These are phyloP conservation scores for Calliphora vomitoria DNA, from an alignment of 2,888 invertebrate genomes.

Conservation along the genomic window DNA sequence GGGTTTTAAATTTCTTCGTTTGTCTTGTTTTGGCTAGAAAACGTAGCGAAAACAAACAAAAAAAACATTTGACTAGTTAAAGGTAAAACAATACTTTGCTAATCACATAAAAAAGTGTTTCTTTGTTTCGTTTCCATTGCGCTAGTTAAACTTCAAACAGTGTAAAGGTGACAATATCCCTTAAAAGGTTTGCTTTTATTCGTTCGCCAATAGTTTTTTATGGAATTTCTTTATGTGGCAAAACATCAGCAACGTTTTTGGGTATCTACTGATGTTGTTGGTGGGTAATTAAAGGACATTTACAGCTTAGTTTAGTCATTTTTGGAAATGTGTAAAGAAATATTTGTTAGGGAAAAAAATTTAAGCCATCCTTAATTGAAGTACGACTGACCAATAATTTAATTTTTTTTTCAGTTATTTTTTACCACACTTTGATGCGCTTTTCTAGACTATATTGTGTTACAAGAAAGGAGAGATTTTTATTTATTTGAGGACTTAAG, in stretches of 20 bases:
- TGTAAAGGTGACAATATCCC: slow-evolving; percentile 68
- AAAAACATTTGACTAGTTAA: slow-evolving; percentile 44
- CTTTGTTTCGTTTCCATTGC: slow-evolving; percentile 43
- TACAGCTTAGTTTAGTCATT: slow-evolving; percentile 41
- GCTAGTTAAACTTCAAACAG: slow-evolving; percentile 66
- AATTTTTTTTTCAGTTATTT: slow-evolving; percentile 6
- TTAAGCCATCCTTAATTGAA: slow-evolving; percentile 39
- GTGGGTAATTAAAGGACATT: slow-evolving; percentile 66
- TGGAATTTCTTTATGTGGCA: slow-evolving; percentile 49
- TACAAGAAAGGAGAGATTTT: too few relatives aligned
- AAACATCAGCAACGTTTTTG: slow-evolving; percentile 44
- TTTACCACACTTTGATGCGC: too few relatives aligned
- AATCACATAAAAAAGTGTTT: slow-evolving; percentile 56
- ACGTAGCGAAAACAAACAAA: slow-evolving; percentile 1
- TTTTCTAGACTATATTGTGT: not conserved
- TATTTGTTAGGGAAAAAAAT: not conserved
- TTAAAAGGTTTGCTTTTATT: slow-evolving; percentile 56
- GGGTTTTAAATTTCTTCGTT: slow-evolving; percentile 63
- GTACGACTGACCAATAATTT: not conserved
- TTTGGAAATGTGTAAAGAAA: not conserved
- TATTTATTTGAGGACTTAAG: too few relatives aligned
- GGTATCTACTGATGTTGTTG: slow-evolving; percentile 17
- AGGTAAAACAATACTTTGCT: slow-evolving; percentile 69
- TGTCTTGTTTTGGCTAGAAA: slow-evolving; percentile 50
- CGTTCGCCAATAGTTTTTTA: slow-evolving; percentile 43